Percentiles rank a stretch among this genome's conserved stretches.
phyloP scores from a whole-genome alignment of 2,113 vertebrate species.

The Pterophyllum scalare region DNA sequence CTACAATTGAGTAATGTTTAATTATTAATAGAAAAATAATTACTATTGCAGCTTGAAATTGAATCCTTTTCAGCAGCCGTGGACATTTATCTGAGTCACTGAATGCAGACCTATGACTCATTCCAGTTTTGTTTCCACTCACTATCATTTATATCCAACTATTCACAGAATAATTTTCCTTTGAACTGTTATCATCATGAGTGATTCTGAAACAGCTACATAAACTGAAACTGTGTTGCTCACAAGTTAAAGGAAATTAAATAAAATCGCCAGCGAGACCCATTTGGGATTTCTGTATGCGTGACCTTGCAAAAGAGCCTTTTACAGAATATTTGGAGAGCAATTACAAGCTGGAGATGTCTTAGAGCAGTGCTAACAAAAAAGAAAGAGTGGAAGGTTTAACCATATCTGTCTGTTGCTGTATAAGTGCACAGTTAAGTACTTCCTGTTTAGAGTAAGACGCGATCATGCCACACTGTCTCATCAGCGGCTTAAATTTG shows the following conservation, averaged over 20 bases:
- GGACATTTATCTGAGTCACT: background rate
- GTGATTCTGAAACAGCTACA: background rate
- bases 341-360: background rate
- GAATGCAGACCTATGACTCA: background rate
- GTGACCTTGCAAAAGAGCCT: background rate
- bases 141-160: background rate
- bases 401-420: too few relatives aligned
- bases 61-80: background rate
- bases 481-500: background rate
- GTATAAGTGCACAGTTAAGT: too few relatives aligned
- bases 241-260: background rate
- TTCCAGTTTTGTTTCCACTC: background rate
- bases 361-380: background rate
- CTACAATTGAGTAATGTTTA: background rate
- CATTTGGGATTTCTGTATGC: background rate
- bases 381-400: too few relatives aligned
- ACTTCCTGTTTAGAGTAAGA: background rate
- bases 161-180: background rate
- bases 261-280: background rate
- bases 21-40: background rate
- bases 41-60: background rate
- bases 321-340: background rate
- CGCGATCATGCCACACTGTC: background rate
- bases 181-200: background rate
- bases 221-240: background rate